Evolutionary conservation across 2,113 vertebrate genomes (phyloP).

Genomic region (Triplophysa dalaica): DNA sequence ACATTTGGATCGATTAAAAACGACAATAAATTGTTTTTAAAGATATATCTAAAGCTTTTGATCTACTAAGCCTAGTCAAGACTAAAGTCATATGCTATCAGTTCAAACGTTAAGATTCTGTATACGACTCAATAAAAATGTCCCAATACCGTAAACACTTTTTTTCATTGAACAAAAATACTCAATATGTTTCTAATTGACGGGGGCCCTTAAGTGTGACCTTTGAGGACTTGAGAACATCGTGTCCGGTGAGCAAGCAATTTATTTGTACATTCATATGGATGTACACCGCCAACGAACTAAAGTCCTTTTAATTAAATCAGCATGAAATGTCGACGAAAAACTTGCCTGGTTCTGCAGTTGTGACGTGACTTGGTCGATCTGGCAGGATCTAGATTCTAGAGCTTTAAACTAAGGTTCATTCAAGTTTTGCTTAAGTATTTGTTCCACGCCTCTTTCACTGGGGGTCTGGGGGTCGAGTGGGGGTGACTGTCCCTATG

Average conservation of each 20-base stretch:
- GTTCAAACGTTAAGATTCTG: background rate
- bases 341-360: conserved; percentile 36
- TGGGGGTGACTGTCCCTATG: background rate
- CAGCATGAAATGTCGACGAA: conserved; percentile 64
- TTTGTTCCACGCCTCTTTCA: conserved; percentile 15
- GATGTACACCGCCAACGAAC: conserved; percentile 25
- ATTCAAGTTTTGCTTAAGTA: background rate
- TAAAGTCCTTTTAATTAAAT: conserved; percentile 63
- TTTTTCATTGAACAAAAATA: background rate
- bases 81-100: background rate
- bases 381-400: conserved; percentile 22
- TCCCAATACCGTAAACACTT: background rate
- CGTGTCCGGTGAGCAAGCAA: conserved; percentile 32
- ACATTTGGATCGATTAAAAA: too few relatives aligned
- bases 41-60: too few relatives aligned
- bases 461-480: background rate
- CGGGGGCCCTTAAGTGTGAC: background rate
- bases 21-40: too few relatives aligned
- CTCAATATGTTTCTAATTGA: background rate
- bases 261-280: conserved; percentile 53
- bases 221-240: background rate
- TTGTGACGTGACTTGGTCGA: background rate
- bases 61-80: too few relatives aligned
- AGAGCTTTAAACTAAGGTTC: background rate
- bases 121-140: background rate